Base-by-base conservation (phyloP, 2,888 invertebrate species). In the Mesorhabditis sp. region DNA sequence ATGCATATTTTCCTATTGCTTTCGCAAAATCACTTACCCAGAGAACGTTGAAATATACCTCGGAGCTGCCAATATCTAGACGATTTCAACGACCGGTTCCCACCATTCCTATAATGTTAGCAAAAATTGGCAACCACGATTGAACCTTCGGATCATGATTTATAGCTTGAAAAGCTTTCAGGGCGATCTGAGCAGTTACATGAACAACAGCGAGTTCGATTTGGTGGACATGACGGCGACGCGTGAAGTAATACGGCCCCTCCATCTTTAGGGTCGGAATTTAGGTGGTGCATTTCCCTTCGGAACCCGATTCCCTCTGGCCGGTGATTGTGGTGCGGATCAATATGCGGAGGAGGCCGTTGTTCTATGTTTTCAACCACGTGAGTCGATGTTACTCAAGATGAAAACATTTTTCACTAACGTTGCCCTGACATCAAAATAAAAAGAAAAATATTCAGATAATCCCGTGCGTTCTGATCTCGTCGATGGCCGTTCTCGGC, bases 171-270 rank as follows among this genome's bases (percentile, higher is more conserved):
- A 50, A 63, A 41, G 10, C 15, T 63, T 50, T 2, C 43, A 70
- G 83, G 93, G 93, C 0, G 93, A 94, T 87, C 90, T 91, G 67
- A 91, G 91, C 78, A 93, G 93, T 88, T 94, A 93, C 87, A 92
- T 93, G 85, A 91, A 91, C n/a, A 94, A 93, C 86, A 93, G 93
- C 1, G 94, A 94, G 87, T 94, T 93, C 87, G 92, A 92, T 86
- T 88, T 94, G 77, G 83, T 88, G 42, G 86, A 86, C 70, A 87
- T 89, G 82, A 85, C 81, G 77, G 88, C 83, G 0, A 78, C 74
- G n/a, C 68, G 82, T 67, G 80, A 81, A 67, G 80, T 80, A 15
- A 41, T 28, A 28, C 28, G 28, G 28, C 28, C 28, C 28, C 28
- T 28, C 28, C 28, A 28, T 28, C 28, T 28, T 28, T 28, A 28